Base-by-base conservation (phyloP, 2,113 vertebrate genomes). In the Scophthalmus maximus region DNA sequence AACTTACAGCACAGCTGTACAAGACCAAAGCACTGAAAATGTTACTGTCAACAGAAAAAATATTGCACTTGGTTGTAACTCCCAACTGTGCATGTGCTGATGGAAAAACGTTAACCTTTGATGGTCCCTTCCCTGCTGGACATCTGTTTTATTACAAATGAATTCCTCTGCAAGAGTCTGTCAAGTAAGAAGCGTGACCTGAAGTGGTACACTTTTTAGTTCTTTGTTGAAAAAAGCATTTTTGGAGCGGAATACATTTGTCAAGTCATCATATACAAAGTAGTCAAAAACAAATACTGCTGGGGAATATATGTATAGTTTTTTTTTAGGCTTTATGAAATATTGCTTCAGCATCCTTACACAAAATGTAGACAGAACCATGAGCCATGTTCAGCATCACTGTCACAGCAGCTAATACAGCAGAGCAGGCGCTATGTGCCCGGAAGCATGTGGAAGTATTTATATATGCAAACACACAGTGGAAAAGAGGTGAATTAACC, bases 81-180 rank as follows among this genome's bases (percentile, higher is more conserved):
- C 44, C 55, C 42, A 4, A 60, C 46, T 44, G 8, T 61, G 34
- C 46, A 51, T 58, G 44, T 22, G 60, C 66, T 52, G 47, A 44
- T 72, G 46, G 56, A 60, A 82, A 70, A 20, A 49, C 47, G 25
- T 8, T 46, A 72, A 71, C 44, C 74, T 53, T 69, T 76, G 69
- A 79, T 73, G 81, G 71, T 47, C 78, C n/a, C 38, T 73, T 44
- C 81, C 44, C 62, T 25, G 55, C 59, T 12, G 40, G 61, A 83
- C 80, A 88, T 87, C 83, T 87, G 85, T 81, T 87, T 82, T 26
- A 60, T 38, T 68, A 76, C 68, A 68, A 57, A 70, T n/a, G 44
- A 4, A 52, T 50, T 79, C 14, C 59, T 32, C 7, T 46, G 58
- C 22, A 59, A 29, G 58, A 59, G 58, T 52, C 8, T 63, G 70